Percentiles rank a stretch among this genome's conserved stretches.
These are phyloP conservation scores for Heterotilapia buettikoferi DNA, from an alignment of 2,113 vertebrate species.

Conservation along the genomic window DNA sequence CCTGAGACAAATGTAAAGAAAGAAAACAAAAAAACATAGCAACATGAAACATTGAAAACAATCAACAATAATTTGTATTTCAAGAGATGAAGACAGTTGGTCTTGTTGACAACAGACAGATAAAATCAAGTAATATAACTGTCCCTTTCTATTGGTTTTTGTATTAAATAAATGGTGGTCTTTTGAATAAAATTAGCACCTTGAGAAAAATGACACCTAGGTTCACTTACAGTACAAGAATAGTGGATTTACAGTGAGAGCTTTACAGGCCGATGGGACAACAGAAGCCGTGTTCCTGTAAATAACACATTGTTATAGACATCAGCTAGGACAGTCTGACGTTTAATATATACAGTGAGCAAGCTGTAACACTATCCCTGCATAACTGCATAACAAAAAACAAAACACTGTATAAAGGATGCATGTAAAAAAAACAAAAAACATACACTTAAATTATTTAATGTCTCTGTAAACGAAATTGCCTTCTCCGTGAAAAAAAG, in stretches of 20 bases:
- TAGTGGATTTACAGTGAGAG: background rate
- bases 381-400: constrained; percentile 14
- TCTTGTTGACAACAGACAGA: background rate
- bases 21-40: background rate
- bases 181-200: constrained; percentile 13
- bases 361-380: background rate
- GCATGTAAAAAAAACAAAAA: background rate
- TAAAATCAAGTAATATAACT: background rate
- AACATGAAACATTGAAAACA: background rate
- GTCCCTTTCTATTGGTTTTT: background rate
- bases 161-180: background rate
- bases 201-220: background rate
- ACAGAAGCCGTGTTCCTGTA: constrained; percentile 17
- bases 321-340: background rate
- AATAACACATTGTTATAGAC: constrained; percentile 52
- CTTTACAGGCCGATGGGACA: background rate
- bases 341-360: constrained; percentile 5
- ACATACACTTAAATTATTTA: constrained; percentile 64
- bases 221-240: constrained; percentile 6
- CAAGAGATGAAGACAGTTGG: background rate
- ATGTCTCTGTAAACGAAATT: constrained; percentile 71
- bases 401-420: constrained; percentile 26
- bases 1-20: constrained; percentile 43
- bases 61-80: background rate
- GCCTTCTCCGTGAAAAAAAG: constrained; percentile 19